Base-by-base conservation (phyloP, 2,113 vertebrate species). In the zebrafish (Danio rerio) region DNA sequence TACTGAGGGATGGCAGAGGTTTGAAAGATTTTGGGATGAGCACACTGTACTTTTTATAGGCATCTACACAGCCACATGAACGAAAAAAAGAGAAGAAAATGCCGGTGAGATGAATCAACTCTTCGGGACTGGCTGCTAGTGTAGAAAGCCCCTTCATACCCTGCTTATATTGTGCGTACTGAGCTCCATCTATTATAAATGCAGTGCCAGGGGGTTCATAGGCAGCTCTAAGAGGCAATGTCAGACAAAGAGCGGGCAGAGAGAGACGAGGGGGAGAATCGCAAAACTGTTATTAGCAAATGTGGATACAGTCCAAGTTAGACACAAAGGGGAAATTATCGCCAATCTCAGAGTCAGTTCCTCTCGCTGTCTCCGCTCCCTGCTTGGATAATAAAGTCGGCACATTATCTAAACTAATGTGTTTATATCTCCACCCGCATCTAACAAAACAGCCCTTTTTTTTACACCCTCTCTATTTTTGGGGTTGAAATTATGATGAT, bases 171-270 rank as follows among this genome's bases (percentile, higher is more conserved):
- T 75, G 72, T 61, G 43, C 6, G 13, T 77, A 49, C 88, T 84
- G 86, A 83, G 86, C 74, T 78, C 82, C 88, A 91, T 92, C 87
- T 90, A 92, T 92, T 91, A 91, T 91, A 77, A 85, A 92, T 91
- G 87, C 43, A 82, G 87, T 87, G 89, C 86, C 89, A 86, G 89
- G 87, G 88, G 87, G 87, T 86, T 88, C 80, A 83, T 89, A 88
- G 82, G 83, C 82, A 87, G 84, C 63, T 78, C 89, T 91, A 89
- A 91, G 90, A 92, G 91, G 88, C 90, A 89, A 88, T 88, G 91
- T 91, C 89, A 92, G 86, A 93, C 90, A 92, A 92, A 91, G 91
- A 68, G 78, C 59, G 70, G 52, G 72, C 63, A 76, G 40, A 70
- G 52, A 65, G 74, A 56, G 61, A 85, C 86, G 80, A 0, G 85